Conservation (phyloP, 2,888 invertebrate species). For the Lissocephala sabroskyi region DNA sequence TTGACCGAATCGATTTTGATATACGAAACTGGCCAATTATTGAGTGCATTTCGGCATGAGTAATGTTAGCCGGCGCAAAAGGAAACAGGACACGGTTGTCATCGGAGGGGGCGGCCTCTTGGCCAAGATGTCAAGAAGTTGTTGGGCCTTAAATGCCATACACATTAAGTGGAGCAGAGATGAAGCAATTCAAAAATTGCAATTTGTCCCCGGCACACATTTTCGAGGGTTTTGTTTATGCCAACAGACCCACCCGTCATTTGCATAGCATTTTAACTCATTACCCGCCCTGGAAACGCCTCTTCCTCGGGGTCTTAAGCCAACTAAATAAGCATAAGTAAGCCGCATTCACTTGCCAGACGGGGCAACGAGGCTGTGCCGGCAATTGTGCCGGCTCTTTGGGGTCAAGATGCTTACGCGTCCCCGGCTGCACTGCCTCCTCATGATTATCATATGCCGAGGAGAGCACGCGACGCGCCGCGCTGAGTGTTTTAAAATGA, state of each 20-base stretch:
- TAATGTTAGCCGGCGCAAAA: too few species aligned
- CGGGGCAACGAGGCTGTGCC: conserved; percentile 4
- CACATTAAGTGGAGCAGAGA: conserved; percentile 5
- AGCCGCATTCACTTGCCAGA: conserved; percentile 40
- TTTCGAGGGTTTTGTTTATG: conserved; percentile 35
- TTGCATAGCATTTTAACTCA: conserved; percentile 62
- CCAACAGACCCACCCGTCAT: conserved; percentile 36
- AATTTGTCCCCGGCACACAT: conserved; percentile 57
- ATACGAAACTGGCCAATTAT: conserved; percentile 46
- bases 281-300: conserved; percentile 37
- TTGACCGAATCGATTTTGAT: conserved; percentile 26
- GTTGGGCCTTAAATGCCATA: background rate
- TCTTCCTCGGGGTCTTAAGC: too few species aligned
- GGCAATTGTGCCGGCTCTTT: conserved; percentile 33
- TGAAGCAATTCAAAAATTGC: background rate
- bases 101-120: too few species aligned
- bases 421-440: too few species aligned
- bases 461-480: too few species aligned
- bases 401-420: conserved; percentile 58
- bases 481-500: too few species aligned
- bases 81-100: too few species aligned
- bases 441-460: too few species aligned
- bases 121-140: background rate
- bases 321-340: conserved; percentile 51
- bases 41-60: conserved; percentile 40